Evolutionary conservation across 2,797 vertebrate genomes (phyloP).

Genomic region (Eulemur coronatus): DNA sequence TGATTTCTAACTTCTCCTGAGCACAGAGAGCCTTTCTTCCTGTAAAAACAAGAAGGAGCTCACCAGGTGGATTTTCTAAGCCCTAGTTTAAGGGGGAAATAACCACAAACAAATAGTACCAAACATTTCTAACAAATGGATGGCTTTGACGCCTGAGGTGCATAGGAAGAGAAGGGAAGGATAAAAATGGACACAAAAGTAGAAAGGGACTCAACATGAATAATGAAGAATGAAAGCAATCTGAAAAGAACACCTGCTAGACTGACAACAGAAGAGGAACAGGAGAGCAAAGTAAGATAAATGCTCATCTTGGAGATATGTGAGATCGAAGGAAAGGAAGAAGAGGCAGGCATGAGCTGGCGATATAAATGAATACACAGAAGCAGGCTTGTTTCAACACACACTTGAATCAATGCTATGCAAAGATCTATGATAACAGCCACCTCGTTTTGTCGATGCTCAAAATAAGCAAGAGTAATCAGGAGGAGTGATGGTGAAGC

Average conservation of each 20-base stretch:
- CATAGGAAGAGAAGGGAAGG: slow-evolving; percentile 22
- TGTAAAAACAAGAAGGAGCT: slow-evolving; percentile 24
- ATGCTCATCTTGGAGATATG: slow-evolving; percentile 66
- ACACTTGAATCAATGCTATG: slow-evolving; percentile 58
- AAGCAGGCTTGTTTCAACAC: slow-evolving; percentile 52
- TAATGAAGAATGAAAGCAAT: slow-evolving; percentile 78
- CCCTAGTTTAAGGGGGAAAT: slow-evolving; percentile 13
- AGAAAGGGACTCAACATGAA: slow-evolving; percentile 69
- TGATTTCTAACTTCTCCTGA: slow-evolving; percentile 49
- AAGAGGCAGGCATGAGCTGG: slow-evolving; percentile 32
- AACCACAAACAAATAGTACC: slow-evolving; percentile 46
- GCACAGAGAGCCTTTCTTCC: background rate
- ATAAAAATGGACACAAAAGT: slow-evolving; percentile 75
- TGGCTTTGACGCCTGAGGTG: slow-evolving; percentile 37
- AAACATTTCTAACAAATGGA: slow-evolving; percentile 65
- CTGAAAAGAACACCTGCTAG: slow-evolving; percentile 78
- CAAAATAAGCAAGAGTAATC: slow-evolving; percentile 69
- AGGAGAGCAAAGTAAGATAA: slow-evolving; percentile 75
- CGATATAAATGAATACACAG: slow-evolving; percentile 71
- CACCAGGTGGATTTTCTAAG: slow-evolving; percentile 68
- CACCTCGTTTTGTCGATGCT: slow-evolving; percentile 55
- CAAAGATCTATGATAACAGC: slow-evolving; percentile 72
- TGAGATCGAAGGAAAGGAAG: slow-evolving; percentile 55
- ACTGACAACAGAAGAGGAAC: slow-evolving; percentile 76
- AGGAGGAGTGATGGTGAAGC: slow-evolving; percentile 63